phyloP scores from a whole-genome alignment of 1,140 invertebrate species.

The Oryzaephilus surinamensis region DNA sequence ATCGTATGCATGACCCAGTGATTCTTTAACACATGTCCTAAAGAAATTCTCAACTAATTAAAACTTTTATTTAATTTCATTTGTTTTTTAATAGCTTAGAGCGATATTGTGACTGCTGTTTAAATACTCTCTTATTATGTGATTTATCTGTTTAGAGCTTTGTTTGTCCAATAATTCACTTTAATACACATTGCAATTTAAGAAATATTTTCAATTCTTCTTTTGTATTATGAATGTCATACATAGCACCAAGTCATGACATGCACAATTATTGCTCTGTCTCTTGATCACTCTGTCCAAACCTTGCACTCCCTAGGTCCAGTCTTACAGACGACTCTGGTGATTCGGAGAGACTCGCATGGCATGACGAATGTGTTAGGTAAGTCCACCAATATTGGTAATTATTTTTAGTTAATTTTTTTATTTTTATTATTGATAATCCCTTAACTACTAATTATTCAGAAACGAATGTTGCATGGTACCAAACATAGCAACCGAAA shows the following conservation, averaged over 20 bases:
- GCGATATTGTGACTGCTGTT: conserved; percentile 14
- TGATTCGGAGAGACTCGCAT: conserved; percentile 43
- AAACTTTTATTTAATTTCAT: conserved; percentile 2
- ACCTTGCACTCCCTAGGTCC: conserved; percentile 35
- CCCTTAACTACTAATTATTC: too few relatives aligned
- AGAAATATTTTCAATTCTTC: too few relatives aligned
- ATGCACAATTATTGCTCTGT: conserved; percentile 20
- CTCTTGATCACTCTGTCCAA: conserved; percentile 30
- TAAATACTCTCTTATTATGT: conserved; percentile 11
- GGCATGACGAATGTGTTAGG: conserved; percentile 50
- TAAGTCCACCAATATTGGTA: conserved; percentile 46
- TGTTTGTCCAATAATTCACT: too few relatives aligned
- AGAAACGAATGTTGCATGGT: too few relatives aligned
- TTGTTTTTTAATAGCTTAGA: conserved; percentile 11
- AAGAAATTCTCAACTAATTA: too few relatives aligned
- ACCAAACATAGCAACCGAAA: too few relatives aligned
- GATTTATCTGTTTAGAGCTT: conserved; percentile 11
- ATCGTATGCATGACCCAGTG: too few relatives aligned
- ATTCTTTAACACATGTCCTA: too few relatives aligned
- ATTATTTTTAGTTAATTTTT: too few relatives aligned
- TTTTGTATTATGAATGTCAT: too few relatives aligned
- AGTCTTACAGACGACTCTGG: conserved; percentile 37
- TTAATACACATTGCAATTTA: too few relatives aligned
- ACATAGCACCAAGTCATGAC: conserved; percentile 24
- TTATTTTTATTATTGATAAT: too few relatives aligned